Conservation (phyloP, 2,113 vertebrate genomes). For the Takifugu flavidus region DNA sequence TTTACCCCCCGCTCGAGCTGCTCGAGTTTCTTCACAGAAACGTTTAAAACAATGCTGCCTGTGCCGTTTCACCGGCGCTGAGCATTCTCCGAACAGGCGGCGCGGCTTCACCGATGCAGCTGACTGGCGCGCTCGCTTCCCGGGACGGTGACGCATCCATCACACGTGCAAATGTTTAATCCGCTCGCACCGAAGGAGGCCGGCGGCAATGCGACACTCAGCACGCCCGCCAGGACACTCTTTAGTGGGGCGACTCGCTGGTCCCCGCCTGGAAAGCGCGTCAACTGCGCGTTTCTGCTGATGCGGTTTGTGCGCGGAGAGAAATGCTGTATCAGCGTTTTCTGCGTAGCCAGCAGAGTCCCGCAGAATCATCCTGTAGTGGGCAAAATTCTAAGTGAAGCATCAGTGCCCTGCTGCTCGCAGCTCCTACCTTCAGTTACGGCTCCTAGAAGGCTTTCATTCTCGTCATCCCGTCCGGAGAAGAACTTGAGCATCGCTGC, state of each 20-base stretch:
- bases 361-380: constrained; percentile 12
- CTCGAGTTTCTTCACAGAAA: not conserved
- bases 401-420: not conserved
- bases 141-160: constrained; percentile 66
- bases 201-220: constrained; percentile 76
- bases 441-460: constrained; percentile 68
- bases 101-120: constrained; percentile 10
- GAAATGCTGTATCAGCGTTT: constrained; percentile 60
- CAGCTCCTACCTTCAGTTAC: constrained; percentile 64
- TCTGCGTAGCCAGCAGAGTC: constrained; percentile 2
- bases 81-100: constrained; percentile 1
- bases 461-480: constrained; percentile 70
- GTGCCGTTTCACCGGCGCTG: not conserved
- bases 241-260: not conserved
- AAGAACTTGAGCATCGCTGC: constrained; percentile 72
- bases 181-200: constrained; percentile 42
- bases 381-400: constrained; percentile 3
- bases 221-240: not conserved
- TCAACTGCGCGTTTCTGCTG: constrained; percentile 12
- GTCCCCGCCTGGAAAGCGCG: too few relatives aligned
- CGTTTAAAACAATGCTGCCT: not conserved
- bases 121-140: constrained; percentile 32
- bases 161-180: constrained; percentile 58
- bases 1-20: too few relatives aligned
- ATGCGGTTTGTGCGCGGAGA: constrained; percentile 30